Conservation (phyloP, 2,888 invertebrate genomes). For the Zygogramma bicolorata region DNA sequence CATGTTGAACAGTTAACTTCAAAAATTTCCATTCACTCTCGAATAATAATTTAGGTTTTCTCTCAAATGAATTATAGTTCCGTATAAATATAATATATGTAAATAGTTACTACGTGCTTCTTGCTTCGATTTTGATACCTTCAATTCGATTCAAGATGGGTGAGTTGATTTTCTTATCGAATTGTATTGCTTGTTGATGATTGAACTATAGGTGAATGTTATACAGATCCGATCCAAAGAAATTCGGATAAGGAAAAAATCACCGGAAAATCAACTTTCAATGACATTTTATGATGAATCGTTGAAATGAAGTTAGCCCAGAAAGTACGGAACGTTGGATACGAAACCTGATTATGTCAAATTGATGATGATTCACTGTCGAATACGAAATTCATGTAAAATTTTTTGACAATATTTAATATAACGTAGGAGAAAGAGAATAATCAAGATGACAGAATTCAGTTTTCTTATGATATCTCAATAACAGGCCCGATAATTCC, state of each 20-base stretch:
- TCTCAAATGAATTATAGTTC: no score
- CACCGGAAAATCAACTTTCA: background rate
- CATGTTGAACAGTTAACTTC: no score
- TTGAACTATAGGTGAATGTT: background rate
- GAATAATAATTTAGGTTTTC: no score
- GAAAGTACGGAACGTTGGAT: background rate
- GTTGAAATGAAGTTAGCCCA: background rate
- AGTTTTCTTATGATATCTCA: no score
- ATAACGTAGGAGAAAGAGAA: no score
- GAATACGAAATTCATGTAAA: background rate
- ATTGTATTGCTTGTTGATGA: constrained; percentile 1
- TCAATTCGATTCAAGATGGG: background rate
- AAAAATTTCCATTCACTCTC: no score
- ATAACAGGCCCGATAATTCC: no score
- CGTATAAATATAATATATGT: no score
- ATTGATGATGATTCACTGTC: background rate
- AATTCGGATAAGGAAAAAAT: constrained; percentile 3
- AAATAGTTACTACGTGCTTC: background rate
- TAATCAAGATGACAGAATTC: no score
- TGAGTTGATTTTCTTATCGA: constrained; percentile 10
- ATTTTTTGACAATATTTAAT: no score
- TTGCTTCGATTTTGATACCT: constrained; percentile 1
- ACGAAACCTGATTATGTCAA: background rate
- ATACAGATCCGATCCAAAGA: background rate
- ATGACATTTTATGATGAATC: background rate